phyloP scores from a whole-genome alignment of 1,140 invertebrate species.

The Chrysopa pallens region DNA sequence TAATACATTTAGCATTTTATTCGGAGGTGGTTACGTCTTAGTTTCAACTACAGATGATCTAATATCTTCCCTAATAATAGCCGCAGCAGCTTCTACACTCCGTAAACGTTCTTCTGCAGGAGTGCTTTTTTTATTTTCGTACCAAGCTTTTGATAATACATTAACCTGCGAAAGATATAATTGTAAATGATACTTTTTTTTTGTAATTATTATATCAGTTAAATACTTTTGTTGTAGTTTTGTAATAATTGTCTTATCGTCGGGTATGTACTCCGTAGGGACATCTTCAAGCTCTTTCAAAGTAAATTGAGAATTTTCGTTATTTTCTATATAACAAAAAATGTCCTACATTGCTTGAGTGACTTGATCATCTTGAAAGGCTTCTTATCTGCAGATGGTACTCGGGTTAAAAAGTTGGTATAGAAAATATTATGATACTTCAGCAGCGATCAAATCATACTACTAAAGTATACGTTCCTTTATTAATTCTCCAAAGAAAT shows the following conservation, averaged over 20 bases:
- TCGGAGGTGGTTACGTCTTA: not conserved
- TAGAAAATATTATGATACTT: constrained; percentile 18
- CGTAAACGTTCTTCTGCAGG: too few species aligned
- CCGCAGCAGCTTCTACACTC: too few species aligned
- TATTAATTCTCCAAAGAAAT: constrained; percentile 16
- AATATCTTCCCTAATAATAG: too few species aligned
- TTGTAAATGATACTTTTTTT: not conserved
- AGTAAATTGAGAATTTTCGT: too few species aligned
- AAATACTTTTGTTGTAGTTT: too few species aligned
- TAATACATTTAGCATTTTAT: not conserved
- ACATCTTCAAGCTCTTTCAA: too few species aligned
- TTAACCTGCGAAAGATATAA: not conserved
- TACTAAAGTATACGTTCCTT: constrained; percentile 16
- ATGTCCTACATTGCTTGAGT: constrained; percentile 16
- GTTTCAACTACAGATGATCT: constrained; percentile 3
- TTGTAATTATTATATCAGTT: not conserved
- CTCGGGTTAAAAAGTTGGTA: too few species aligned
- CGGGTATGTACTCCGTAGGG: too few species aligned
- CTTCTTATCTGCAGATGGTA: constrained; percentile 12
- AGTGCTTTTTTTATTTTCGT: too few species aligned
- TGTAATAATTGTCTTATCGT: too few species aligned
- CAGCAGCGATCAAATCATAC: constrained; percentile 18
- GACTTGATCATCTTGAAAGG: constrained; percentile 14
- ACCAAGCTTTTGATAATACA: not conserved
- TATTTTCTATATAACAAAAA: too few species aligned